A percentile compares a stretch with the other conserved stretches of the same genome.
These are phyloP conservation scores for Julus scanicus DNA, from an alignment of 2,888 invertebrate genomes.

Conservation along the genomic window DNA sequence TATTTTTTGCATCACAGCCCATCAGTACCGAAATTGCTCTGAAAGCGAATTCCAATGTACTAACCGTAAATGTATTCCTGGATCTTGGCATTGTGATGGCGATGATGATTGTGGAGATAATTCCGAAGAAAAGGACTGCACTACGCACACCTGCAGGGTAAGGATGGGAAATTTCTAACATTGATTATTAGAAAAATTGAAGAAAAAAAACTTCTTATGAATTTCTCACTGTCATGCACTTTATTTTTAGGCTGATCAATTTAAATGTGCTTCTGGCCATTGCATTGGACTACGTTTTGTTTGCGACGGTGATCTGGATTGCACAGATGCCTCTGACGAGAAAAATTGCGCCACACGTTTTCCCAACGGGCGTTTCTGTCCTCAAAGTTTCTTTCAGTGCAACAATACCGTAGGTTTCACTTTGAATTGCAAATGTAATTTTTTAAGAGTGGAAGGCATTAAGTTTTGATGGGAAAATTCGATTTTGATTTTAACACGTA, in stretches of 20 bases:
- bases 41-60: conserved; percentile 90
- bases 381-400: conserved; percentile 90
- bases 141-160: conserved; percentile 82
- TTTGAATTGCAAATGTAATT: neutral
- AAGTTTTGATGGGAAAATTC: neutral
- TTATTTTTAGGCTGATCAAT: conserved; percentile 76
- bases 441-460: neutral
- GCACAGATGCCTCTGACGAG: conserved; percentile 89
- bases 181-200: neutral
- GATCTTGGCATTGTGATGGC: conserved; percentile 93
- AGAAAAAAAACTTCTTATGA: neutral
- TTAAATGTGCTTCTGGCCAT: conserved; percentile 92
- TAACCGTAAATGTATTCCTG: conserved; percentile 91
- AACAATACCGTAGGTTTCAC: conserved; percentile 75
- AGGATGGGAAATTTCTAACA: conserved; percentile 4
- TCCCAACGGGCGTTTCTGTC: conserved; percentile 89
- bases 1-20: conserved; percentile 59
- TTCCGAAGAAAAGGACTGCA: conserved; percentile 87
- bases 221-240: conserved; percentile 56
- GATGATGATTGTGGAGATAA: conserved; percentile 97
- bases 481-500: conserved; percentile 41
- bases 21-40: conserved; percentile 89
- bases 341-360: conserved; percentile 88
- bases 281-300: conserved; percentile 89
- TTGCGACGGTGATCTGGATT: conserved; percentile 90